These are phyloP conservation scores for Petrophora chlorosata DNA, from an alignment of 2,888 invertebrate genomes.

Conservation along the genomic window DNA sequence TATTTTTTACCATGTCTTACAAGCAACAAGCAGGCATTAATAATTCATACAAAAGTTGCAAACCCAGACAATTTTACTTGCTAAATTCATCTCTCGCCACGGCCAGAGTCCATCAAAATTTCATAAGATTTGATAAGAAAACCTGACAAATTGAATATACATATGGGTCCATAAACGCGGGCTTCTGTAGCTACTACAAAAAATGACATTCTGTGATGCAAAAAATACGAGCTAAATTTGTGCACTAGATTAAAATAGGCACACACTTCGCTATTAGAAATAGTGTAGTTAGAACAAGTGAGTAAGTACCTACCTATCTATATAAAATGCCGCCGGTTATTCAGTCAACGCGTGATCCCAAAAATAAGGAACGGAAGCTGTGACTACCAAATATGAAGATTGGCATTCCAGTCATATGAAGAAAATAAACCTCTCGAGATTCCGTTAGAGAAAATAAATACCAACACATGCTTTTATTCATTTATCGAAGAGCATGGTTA, in stretches of 20 bases:
- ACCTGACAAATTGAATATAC: slow-evolving; percentile 19
- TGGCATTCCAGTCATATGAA: slow-evolving; percentile 33
- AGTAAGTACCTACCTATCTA: no score
- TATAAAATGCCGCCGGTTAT: no score
- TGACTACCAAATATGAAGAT: slow-evolving; percentile 27
- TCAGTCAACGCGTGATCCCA: no score
- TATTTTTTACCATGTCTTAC: slow-evolving; percentile 14
- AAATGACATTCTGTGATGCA: no score
- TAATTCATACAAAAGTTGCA: slow-evolving; percentile 34
- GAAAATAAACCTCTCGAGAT: slow-evolving; percentile 38
- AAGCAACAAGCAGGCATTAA: slow-evolving; percentile 24
- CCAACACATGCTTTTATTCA: slow-evolving; percentile 77
- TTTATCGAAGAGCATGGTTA: slow-evolving; percentile 77
- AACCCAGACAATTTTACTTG: slow-evolving; percentile 34
- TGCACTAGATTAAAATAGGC: no score
- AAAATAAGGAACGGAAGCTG: slow-evolving; percentile 26
- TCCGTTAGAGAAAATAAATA: slow-evolving; percentile 44
- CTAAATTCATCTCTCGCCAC: slow-evolving; percentile 26
- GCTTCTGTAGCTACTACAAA: no score
- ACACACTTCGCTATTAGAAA: no score
- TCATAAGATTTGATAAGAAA: slow-evolving; percentile 17
- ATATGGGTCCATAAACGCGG: no score
- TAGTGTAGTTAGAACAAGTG: no score
- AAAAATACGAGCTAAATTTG: no score
- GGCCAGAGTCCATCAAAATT: slow-evolving; percentile 11